A percentile compares a stretch with the other conserved stretches of the same genome.
Evolutionary conservation across 2,113 vertebrate species (phyloP).

Genomic region (Calonectris borealis): DNA sequence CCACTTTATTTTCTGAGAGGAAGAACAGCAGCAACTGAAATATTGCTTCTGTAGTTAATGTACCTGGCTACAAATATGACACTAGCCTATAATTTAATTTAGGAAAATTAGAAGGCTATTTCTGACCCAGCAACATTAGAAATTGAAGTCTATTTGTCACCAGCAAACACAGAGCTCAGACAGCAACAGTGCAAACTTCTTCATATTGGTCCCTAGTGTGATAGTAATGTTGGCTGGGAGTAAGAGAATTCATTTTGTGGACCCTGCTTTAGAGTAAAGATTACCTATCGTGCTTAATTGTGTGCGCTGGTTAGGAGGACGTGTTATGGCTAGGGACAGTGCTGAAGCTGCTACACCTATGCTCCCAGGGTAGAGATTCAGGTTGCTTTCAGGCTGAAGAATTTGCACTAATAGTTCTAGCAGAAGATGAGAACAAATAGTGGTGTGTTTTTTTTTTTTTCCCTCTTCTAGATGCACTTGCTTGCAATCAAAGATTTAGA

Average conservation of each 20-base stretch:
- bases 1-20: background rate
- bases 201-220: background rate
- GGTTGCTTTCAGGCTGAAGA: background rate
- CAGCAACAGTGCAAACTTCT: background rate
- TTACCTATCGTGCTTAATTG: background rate
- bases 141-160: conserved; percentile 53
- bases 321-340: background rate
- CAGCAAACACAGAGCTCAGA: conserved; percentile 12
- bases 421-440: background rate
- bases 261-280: background rate
- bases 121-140: conserved; percentile 20
- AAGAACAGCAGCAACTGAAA: background rate
- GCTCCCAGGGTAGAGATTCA: background rate
- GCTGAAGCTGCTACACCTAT: background rate
- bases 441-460: no score
- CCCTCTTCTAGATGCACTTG: background rate
- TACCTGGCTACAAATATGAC: background rate
- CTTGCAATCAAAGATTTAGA: background rate
- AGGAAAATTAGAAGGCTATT: conserved; percentile 32
- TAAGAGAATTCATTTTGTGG: conserved; percentile 28
- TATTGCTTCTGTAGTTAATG: background rate
- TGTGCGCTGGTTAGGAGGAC: background rate
- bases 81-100: conserved; percentile 38
- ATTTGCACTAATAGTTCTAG: background rate
- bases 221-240: background rate